phyloP scores from a whole-genome alignment of 2,888 invertebrate species.

The Rutpela maculata region DNA sequence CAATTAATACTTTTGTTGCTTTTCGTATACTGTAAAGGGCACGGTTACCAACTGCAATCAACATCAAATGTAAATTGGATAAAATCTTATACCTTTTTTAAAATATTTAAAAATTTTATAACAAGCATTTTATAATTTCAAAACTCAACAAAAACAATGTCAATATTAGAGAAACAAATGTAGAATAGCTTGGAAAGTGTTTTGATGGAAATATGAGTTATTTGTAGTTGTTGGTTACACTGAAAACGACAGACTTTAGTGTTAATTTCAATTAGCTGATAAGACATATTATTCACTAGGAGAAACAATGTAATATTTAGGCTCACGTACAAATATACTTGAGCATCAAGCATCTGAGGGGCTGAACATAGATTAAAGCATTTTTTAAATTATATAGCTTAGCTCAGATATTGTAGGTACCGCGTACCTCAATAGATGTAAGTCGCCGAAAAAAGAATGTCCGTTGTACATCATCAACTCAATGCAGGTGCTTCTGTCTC shows the following conservation, averaged over 20 bases:
- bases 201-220: slow-evolving; percentile 40
- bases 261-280: too few species aligned
- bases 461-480: too few species aligned
- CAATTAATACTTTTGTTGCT: not conserved
- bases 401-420: too few species aligned
- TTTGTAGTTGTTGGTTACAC: slow-evolving; percentile 39
- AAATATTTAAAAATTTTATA: slow-evolving; percentile 47
- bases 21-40: not conserved
- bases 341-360: too few species aligned
- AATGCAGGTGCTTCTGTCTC: too few species aligned
- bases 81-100: slow-evolving; percentile 47
- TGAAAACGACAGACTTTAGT: slow-evolving; percentile 29
- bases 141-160: slow-evolving; percentile 61
- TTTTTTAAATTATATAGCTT: too few species aligned
- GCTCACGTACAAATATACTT: too few species aligned
- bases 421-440: too few species aligned
- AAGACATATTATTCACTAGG: too few species aligned
- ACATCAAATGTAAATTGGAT: not conserved
- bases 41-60: not conserved
- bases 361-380: too few species aligned
- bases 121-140: slow-evolving; percentile 51
- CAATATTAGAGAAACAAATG: slow-evolving; percentile 62
- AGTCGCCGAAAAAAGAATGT: too few species aligned
- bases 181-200: slow-evolving; percentile 54
- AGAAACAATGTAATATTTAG: too few species aligned